phyloP scores from a whole-genome alignment of 2,797 vertebrate species.

The Protonibea diacanthus region DNA sequence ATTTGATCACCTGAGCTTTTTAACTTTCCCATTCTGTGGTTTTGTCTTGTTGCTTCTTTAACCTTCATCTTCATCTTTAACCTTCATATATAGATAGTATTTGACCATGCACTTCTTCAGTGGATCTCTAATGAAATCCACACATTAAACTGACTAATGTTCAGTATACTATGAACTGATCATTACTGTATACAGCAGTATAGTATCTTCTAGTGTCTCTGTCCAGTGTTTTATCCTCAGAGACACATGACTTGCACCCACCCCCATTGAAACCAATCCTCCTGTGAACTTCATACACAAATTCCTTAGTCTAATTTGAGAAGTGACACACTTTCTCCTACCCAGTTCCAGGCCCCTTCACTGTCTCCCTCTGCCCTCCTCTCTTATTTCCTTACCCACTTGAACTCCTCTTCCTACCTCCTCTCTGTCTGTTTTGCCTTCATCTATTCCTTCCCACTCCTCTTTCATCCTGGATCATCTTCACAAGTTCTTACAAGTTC shows the following conservation, averaged over 20 bases:
- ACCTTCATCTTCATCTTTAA: conserved; percentile 5
- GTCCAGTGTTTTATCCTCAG: conserved; percentile 32
- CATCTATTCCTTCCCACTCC: conserved; percentile 10
- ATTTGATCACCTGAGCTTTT: conserved; percentile 5
- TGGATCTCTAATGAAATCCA: background rate
- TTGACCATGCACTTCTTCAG: background rate
- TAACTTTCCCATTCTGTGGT: background rate
- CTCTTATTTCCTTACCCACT: conserved; percentile 45
- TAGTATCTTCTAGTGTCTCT: conserved; percentile 1
- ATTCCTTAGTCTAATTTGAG: conserved; percentile 87
- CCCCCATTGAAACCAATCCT: conserved; percentile 81
- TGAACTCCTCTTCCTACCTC: conserved; percentile 1
- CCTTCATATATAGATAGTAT: conserved; percentile 22
- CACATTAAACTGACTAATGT: background rate
- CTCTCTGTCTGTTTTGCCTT: conserved; percentile 11
- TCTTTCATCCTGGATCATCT: background rate
- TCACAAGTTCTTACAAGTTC: background rate
- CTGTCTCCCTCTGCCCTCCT: conserved; percentile 43
- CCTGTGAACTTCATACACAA: conserved; percentile 86
- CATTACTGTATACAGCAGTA: too few species aligned
- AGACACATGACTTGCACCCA: conserved; percentile 41
- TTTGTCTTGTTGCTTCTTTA: background rate
- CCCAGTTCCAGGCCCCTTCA: conserved; percentile 26
- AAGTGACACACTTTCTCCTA: conserved; percentile 75
- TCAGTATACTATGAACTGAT: background rate